Conservation (phyloP, 1,140 invertebrate genomes). For the Glomeris maerens region DNA sequence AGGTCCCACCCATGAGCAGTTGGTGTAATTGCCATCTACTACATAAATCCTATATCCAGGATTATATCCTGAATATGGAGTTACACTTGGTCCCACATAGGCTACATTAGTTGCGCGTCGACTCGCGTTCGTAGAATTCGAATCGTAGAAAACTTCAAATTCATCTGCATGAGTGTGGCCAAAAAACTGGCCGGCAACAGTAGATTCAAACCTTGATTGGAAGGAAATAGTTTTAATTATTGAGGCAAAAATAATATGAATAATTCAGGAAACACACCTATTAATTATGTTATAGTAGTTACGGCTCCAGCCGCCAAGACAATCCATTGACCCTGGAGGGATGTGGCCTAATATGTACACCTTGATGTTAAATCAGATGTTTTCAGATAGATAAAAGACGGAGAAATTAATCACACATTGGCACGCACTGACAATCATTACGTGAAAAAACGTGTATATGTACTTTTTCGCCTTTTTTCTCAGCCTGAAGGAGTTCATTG, state of each 20-base stretch:
- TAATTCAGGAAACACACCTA: conserved; percentile 34
- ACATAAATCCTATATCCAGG: conserved; percentile 92
- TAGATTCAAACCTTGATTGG: conserved; percentile 57
- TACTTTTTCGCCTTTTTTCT: conserved; percentile 73
- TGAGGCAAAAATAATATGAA: conserved; percentile 7
- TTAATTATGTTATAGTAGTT: conserved; percentile 84
- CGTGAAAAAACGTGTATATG: not conserved
- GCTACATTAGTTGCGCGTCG: conserved; percentile 68
- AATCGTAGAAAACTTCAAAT: conserved; percentile 84
- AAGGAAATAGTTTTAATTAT: conserved; percentile 6
- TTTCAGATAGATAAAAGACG: not conserved
- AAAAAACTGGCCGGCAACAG: conserved; percentile 84
- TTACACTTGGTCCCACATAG: conserved; percentile 81
- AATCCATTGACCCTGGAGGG: conserved; percentile 83
- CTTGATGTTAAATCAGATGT: conserved; percentile 7
- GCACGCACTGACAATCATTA: not conserved
- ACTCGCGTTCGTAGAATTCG: conserved; percentile 47
- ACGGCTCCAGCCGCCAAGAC: conserved; percentile 79
- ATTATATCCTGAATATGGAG: conserved; percentile 82
- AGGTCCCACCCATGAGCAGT: conserved; percentile 56
- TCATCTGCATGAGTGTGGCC: conserved; percentile 92
- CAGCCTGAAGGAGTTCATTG: conserved; percentile 79
- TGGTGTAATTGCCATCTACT: conserved; percentile 78
- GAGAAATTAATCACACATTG: not conserved
- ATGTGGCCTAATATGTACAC: conserved; percentile 97